Base-by-base conservation (phyloP, 92 coral and sea anemone species). In the Micromussa lordhowensis region DNA sequence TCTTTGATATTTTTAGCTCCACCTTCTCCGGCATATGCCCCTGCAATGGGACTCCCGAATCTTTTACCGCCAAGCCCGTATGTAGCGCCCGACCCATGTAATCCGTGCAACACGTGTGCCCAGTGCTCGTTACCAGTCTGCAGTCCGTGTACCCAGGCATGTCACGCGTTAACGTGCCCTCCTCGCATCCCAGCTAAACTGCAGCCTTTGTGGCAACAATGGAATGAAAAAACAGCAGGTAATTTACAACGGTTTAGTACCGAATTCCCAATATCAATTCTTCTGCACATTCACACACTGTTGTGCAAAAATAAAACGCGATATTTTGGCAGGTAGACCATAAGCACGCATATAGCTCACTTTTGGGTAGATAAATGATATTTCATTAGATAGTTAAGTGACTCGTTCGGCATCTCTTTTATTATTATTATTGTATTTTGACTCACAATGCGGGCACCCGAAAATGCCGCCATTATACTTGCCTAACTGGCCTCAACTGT, bases 171-270 rank as follows among this genome's bases (percentile, higher is more conserved):
- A 64, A 74, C 93, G 29, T 97, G 99, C 63, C 80, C 84, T 26
- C 85, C 89, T 30, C 86, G 96, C 64, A 85, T 83, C 66, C 92
- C 92, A 17, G 79, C 90, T 5, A 71, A 85, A 38, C 78, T 91
- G 2, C 89, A 92, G 44, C 98, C 98, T 26, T 87, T 95, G 59
- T 95, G 98, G 98, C 92, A 95, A 66, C 89, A 86, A 36, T 95
- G 94, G 93, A 94, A 93, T 63, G 98, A 91, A 85, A 91, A 83
- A 68, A 95, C 98, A 18, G 98, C 98, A 83, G 96, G 98, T 95
- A 86, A 81, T 29, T 11, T 2, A 26, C 9, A 28, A 26, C 13
- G 0, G 0, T 24, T 24, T 22, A 22, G 8, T 61, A 26, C 34
- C 22, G 14, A 26, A 26, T 18, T 66, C 32, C 29, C 26, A n/a